A percentile compares a stretch with the other conserved stretches of the same genome.
phyloP scores from a whole-genome alignment of 2,888 invertebrate species.

The Lochmaea capreae region DNA sequence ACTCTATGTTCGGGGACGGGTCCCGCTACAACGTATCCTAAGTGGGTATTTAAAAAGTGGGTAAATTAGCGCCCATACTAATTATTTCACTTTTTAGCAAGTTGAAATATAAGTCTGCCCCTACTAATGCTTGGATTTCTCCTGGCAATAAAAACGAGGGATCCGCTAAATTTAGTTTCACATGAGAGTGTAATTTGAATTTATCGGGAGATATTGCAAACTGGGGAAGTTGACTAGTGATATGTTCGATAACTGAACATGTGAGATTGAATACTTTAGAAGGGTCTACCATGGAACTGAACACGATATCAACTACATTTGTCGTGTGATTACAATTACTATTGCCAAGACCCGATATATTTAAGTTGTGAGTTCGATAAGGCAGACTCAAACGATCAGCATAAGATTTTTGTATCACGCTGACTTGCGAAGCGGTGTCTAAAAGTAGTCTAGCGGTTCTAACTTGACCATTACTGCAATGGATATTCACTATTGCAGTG shows the following conservation, averaged over 20 bases:
- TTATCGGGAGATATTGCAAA: neutral
- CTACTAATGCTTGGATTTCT: neutral
- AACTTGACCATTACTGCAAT: too few species aligned
- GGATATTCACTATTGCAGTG: too few species aligned
- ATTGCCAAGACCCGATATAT: too few species aligned
- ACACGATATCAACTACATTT: neutral
- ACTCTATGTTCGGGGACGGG: neutral
- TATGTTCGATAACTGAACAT: neutral
- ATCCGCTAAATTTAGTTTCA: neutral
- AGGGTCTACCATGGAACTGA: neutral
- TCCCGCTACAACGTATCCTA: neutral
- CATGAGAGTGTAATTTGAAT: neutral
- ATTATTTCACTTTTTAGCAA: neutral
- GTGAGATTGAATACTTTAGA: neutral
- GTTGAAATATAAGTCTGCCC: neutral
- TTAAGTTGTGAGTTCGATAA: too few species aligned
- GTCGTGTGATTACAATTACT: too few species aligned
- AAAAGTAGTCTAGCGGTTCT: too few species aligned
- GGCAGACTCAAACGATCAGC: too few species aligned
- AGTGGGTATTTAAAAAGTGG: neutral
- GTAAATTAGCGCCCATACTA: slow-evolving; percentile 11
- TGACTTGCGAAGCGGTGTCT: too few species aligned
- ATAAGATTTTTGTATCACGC: too few species aligned
- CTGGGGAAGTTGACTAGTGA: neutral
- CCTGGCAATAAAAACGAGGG: neutral